Evolutionary conservation across 64 coral and sea anemone genomes (phyloP).

Genomic region (Montipora capricornis): DNA sequence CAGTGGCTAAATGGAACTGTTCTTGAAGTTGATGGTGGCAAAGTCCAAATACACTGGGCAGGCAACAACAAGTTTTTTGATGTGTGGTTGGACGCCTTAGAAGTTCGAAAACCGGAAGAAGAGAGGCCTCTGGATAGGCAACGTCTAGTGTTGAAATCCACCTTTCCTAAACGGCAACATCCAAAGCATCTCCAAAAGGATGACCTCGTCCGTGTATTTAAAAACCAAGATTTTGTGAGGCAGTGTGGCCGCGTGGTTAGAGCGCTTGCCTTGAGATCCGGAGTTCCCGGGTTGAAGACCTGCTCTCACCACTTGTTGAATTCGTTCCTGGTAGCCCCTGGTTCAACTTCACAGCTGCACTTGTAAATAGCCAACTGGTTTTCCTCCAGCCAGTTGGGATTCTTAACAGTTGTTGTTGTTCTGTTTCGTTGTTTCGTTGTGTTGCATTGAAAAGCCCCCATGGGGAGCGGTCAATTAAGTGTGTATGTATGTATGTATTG

Average conservation of each 20-base stretch:
- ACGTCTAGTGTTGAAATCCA: constrained; percentile 10
- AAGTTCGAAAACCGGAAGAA: not conserved
- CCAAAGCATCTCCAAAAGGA: constrained; percentile 10
- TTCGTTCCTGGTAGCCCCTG: too few relatives aligned
- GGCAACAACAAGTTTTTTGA: not conserved
- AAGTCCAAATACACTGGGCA: not conserved
- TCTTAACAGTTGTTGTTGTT: too few relatives aligned
- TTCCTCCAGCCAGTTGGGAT: too few relatives aligned
- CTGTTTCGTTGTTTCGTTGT: too few relatives aligned
- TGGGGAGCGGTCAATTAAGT: too few relatives aligned
- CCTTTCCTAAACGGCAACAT: constrained; percentile 7
- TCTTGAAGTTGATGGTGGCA: constrained; percentile 3
- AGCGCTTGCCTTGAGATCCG: too few relatives aligned
- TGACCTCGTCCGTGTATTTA: not conserved
- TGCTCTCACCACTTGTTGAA: too few relatives aligned
- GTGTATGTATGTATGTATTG: not conserved
- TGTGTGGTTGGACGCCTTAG: constrained; percentile 13
- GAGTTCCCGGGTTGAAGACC: too few relatives aligned
- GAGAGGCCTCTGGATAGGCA: constrained; percentile 5
- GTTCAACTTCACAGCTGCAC: too few relatives aligned
- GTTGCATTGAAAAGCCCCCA: too few relatives aligned
- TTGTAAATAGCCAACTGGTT: too few relatives aligned
- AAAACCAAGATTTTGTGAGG: not conserved
- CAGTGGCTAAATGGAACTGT: constrained; percentile 20
- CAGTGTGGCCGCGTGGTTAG: too few relatives aligned